These are phyloP conservation scores for Cephus cinctus DNA, from an alignment of 1,140 invertebrate genomes.

Conservation along the genomic window DNA sequence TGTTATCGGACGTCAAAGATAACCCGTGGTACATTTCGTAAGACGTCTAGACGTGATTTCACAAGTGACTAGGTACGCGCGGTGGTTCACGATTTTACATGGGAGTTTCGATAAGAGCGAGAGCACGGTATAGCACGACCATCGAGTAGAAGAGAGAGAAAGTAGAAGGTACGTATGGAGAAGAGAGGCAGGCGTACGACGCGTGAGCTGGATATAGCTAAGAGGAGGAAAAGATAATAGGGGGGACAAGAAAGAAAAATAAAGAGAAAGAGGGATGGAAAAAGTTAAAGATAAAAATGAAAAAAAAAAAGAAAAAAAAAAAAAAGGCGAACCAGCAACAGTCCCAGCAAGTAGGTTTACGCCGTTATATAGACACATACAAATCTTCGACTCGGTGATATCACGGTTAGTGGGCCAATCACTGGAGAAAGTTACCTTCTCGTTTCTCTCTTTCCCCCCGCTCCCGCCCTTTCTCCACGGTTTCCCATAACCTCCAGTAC, in stretches of 20 bases:
- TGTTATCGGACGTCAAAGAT: neutral
- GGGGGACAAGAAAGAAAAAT: constrained; percentile 8
- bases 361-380: constrained; percentile 26
- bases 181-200: too few relatives aligned
- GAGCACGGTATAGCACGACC: too few relatives aligned
- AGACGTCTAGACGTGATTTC: too few relatives aligned
- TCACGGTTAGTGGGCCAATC: constrained; percentile 52
- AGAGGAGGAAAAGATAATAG: neutral
- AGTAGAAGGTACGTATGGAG: neutral
- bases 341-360: neutral
- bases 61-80: too few relatives aligned
- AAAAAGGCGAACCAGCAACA: neutral
- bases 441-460: constrained; percentile 30
- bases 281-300: constrained; percentile 15
- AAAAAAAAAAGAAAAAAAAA: constrained; percentile 2
- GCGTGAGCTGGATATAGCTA: too few relatives aligned
- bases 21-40: too few relatives aligned
- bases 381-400: constrained; percentile 46
- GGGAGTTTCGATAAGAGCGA: too few relatives aligned
- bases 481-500: constrained; percentile 18
- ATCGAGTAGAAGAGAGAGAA: neutral
- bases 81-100: too few relatives aligned
- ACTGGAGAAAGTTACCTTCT: constrained; percentile 49
- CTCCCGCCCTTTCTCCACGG: constrained; percentile 20
- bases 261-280: constrained; percentile 1